phyloP scores from a whole-genome alignment of 2,888 invertebrate genomes.

The Calameuta filiformis region DNA sequence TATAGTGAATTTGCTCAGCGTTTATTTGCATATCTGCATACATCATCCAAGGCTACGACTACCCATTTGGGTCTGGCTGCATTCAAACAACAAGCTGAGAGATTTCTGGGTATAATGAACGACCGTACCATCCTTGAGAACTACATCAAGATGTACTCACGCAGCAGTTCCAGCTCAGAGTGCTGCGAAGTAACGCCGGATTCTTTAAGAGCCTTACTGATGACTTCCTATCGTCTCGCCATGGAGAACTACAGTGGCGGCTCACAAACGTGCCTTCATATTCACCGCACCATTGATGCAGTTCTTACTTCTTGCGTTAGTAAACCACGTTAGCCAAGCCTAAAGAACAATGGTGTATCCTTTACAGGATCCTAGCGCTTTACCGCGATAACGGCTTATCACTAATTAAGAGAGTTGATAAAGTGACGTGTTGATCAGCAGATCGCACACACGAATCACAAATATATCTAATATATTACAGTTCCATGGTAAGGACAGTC shows the following conservation, averaged over 20 bases:
- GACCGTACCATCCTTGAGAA: constrained; percentile 74
- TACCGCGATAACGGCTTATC: neutral
- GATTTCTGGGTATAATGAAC: constrained; percentile 69
- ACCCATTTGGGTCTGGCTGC: constrained; percentile 72
- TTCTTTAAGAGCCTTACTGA: constrained; percentile 74
- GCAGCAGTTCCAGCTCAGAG: constrained; percentile 53
- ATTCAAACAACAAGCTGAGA: constrained; percentile 82
- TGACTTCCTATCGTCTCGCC: constrained; percentile 81
- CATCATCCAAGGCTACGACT: constrained; percentile 72
- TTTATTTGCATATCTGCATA: constrained; percentile 75
- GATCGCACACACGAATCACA: neutral
- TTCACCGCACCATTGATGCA: constrained; percentile 78
- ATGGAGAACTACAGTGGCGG: constrained; percentile 81
- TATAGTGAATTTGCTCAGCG: constrained; percentile 78
- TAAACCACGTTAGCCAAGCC: constrained; percentile 24
- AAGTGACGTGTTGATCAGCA: neutral
- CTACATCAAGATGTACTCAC: constrained; percentile 73
- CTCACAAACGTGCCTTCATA: constrained; percentile 74
- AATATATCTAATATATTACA: constrained; percentile 42
- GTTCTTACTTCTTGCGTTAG: constrained; percentile 79
- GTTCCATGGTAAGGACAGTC: constrained; percentile 81
- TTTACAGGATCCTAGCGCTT: neutral
- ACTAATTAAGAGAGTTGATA: neutral
- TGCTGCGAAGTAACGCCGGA: constrained; percentile 71
- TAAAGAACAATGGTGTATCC: neutral